phyloP scores from a whole-genome alignment of 2,797 vertebrate species.

The Microctenopoma stevenorrisi region DNA sequence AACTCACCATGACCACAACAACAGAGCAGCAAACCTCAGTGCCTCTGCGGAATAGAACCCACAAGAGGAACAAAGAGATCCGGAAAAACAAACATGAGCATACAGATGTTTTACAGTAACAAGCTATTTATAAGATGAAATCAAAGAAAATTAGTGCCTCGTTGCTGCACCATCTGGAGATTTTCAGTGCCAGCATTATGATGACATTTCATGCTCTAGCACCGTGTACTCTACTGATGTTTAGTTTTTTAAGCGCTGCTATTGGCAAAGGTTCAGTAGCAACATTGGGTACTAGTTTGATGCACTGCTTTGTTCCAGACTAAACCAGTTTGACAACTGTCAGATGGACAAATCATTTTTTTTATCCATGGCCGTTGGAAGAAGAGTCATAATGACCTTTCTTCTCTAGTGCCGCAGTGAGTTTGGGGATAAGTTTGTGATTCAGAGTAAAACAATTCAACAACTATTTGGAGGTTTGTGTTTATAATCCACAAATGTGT shows the following conservation, averaged over 20 bases:
- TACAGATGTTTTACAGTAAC: slow-evolving; percentile 49
- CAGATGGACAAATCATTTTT: not conserved
- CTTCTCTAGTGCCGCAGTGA: no score
- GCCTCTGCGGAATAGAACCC: slow-evolving; percentile 45
- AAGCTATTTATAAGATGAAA: slow-evolving; percentile 19
- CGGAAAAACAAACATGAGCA: slow-evolving; percentile 49
- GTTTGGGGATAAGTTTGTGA: no score
- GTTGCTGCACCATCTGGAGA: not conserved
- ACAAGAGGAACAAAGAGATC: slow-evolving; percentile 42
- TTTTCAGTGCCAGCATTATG: not conserved
- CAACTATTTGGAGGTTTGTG: not conserved
- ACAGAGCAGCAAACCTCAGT: slow-evolving; percentile 49
- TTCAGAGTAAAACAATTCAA: no score
- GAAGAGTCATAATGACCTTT: not conserved
- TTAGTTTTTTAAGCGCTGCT: not conserved
- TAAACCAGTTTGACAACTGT: not conserved
- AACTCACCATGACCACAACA: slow-evolving; percentile 69
- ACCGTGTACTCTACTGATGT: not conserved
- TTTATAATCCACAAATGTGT: not conserved
- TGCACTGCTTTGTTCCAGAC: not conserved
- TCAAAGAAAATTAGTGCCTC: slow-evolving; percentile 22
- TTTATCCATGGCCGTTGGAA: not conserved
- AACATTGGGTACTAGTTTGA: not conserved
- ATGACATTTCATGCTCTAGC: not conserved
- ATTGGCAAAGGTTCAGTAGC: not conserved